A percentile compares a stretch with the other conserved stretches of the same genome.
These are phyloP conservation scores for Pemphigus obesinymphae DNA, from an alignment of 1,140 invertebrate genomes.

Conservation along the genomic window DNA sequence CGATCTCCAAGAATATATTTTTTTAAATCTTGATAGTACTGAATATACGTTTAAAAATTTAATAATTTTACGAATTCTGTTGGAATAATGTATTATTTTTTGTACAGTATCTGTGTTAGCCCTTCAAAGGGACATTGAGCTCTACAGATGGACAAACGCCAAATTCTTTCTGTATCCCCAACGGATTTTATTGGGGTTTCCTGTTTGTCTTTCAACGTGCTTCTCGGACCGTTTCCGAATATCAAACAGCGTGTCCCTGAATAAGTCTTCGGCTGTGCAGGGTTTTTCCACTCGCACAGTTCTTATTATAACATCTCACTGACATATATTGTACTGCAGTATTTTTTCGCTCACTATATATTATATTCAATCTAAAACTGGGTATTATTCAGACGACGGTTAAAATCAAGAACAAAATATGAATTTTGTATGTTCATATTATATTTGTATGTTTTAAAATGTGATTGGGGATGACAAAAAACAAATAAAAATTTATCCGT, in stretches of 20 bases:
- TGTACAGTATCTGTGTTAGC: neutral
- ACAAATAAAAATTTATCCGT: no score
- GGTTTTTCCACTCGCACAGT: neutral
- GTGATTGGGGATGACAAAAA: no score
- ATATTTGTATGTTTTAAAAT: no score
- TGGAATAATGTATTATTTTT: neutral
- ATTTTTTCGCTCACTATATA: no score
- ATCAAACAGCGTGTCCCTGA: no score
- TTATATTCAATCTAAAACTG: no score
- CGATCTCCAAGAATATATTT: neutral
- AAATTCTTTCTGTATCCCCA: neutral
- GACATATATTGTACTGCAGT: no score
- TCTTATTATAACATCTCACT: neutral
- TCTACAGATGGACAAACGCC: neutral
- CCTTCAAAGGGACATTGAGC: neutral
- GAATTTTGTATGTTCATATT: no score
- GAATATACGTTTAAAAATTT: neutral
- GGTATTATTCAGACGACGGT: no score
- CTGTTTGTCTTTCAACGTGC: neutral
- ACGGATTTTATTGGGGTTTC: neutral
- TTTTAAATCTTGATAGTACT: neutral
- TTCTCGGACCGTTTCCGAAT: neutral
- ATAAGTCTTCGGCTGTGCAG: no score
- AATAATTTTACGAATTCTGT: neutral
- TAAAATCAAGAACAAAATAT: no score